Evolutionary conservation across 2,113 vertebrate genomes (phyloP), one percentile per base, ranked within the genome.

Genomic region (Trogon surrucura): DNA sequence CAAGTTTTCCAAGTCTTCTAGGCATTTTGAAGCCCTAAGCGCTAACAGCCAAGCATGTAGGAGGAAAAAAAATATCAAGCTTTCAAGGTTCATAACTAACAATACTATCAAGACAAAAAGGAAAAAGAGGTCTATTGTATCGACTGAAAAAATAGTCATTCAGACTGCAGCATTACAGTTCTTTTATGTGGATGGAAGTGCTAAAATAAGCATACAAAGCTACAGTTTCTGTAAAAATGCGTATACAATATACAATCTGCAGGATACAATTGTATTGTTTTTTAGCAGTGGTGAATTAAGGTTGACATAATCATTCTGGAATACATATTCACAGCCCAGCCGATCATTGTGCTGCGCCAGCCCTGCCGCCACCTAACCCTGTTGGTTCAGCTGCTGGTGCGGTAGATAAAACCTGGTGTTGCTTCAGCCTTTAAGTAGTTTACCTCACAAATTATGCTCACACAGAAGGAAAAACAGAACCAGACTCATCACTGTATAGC

Each of bases 161-260:
- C 91, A 95, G 34, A 89, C 58, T 19, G 91, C 13, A 26, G 47
- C 50, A 47, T 90, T 80, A 20, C 6, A 89, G 81, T 74, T 34
- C 84, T 95, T 41, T 93, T 93, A 82, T 70, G 32, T 85, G 78
- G 36, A 93, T 96, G 95, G 91, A 95, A 96, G 89, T 94, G 30
- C 94, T 95, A 96, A 95, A 97, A 95, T 95, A 97, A 92, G 81
- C 91, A 67, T 91, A 94, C 94, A 96, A 96, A 96, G 85, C 80
- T 89, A 20, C 48, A 65, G 32, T 81, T 94, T 95, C 85, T 92
- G 94, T 88, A 11, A 87, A 86, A 91, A 75, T 69, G 27, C 9
- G 3, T 74, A 50, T 54, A 78, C 89, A 88, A n/a, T 88, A 65
- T 84, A 94, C 94, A 96, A 70, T 94, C 85, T 95, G 74, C 86